Base-by-base conservation (phyloP, 2,888 invertebrate genomes). In the Thymelicus sylvestris region DNA sequence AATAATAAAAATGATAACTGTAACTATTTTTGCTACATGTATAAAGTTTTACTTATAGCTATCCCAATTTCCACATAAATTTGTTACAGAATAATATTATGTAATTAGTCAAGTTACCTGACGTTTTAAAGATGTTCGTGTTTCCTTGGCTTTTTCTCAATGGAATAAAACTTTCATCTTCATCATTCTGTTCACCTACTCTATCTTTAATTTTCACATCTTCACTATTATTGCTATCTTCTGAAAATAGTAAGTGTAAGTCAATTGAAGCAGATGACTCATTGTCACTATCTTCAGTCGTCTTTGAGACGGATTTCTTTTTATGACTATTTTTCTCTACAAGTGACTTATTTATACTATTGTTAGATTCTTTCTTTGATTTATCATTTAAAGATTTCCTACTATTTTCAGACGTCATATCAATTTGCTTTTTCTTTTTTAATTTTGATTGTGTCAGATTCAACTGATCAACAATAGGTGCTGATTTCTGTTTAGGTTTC, bases 241-340 rank as follows among this genome's bases (percentile, higher is more conserved):
- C 92, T 72, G 90, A 84, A 75, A 93, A 91, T 13, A 93, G 76
- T 44, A 92, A 78, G 72, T 86, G 83, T 79, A 93, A 81, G 75
- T 90, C 86, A 74, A 91, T 89, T 13, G 87, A 88, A 79, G 88
- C 88, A 4, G 91, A 90, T 13, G 85, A 85, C 50, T 79, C 79
- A 71, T 83, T 84, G 41, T 81, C 80, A 24, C 77, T 72, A 50
- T 73, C 66, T 15, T 59, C 52, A 38, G 59, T 68, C 10, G 55
- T 55, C 12, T 62, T 62, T 55, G 69, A 67, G 41, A 73, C 61
- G 68, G 75, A 38, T 72, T 71, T 44, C 67, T 71, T 57, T 73
- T 73, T 64, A 65, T 75, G 65, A 67, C 67, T 75, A 57, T 39
- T 41, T 79, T 66, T 67, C 6, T 52, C 52, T 19, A 8, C 3